These are phyloP conservation scores for Agrilus cyanescens DNA, from an alignment of 2,888 invertebrate genomes.

Conservation along the genomic window DNA sequence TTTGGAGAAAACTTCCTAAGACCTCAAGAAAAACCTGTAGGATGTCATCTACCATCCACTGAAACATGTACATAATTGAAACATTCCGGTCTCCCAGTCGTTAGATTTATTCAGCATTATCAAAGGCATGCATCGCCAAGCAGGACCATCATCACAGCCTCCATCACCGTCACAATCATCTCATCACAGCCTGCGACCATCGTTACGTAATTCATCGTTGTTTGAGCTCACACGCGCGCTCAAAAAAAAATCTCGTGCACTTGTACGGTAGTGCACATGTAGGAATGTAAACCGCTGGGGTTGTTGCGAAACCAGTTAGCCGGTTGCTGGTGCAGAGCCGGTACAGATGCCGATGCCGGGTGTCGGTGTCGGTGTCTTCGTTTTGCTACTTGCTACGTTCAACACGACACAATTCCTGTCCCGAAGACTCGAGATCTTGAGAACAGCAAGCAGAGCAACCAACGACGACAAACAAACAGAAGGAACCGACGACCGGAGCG, in stretches of 20 bases:
- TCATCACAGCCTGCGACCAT: too few relatives aligned
- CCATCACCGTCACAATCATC: too few relatives aligned
- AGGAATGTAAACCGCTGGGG: slow-evolving; percentile 11
- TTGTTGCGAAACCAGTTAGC: slow-evolving; percentile 9
- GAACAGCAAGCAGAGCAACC: slow-evolving; percentile 6
- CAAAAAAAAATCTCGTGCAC: background rate
- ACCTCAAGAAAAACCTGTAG: too few relatives aligned
- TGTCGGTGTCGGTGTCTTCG: slow-evolving; percentile 5
- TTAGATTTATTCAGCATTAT: too few relatives aligned
- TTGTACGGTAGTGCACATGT: slow-evolving; percentile 13
- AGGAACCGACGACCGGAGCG: background rate
- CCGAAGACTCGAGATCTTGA: slow-evolving; percentile 8
- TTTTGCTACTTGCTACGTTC: slow-evolving; percentile 1
- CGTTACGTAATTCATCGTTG: too few relatives aligned
- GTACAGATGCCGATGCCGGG: slow-evolving; percentile 15
- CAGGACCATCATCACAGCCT: too few relatives aligned
- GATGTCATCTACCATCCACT: too few relatives aligned
- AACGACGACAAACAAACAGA: slow-evolving; percentile 4
- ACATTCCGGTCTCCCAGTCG: too few relatives aligned
- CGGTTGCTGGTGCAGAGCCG: slow-evolving; percentile 8
- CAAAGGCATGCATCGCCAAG: too few relatives aligned
- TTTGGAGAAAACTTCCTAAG: too few relatives aligned
- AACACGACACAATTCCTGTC: slow-evolving; percentile 17
- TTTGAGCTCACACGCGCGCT: too few relatives aligned
- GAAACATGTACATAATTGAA: too few relatives aligned